Percentiles rank a stretch among this genome's conserved stretches.
Conservation (phyloP, 2,888 invertebrate species). For the Calephelis perditalis region DNA sequence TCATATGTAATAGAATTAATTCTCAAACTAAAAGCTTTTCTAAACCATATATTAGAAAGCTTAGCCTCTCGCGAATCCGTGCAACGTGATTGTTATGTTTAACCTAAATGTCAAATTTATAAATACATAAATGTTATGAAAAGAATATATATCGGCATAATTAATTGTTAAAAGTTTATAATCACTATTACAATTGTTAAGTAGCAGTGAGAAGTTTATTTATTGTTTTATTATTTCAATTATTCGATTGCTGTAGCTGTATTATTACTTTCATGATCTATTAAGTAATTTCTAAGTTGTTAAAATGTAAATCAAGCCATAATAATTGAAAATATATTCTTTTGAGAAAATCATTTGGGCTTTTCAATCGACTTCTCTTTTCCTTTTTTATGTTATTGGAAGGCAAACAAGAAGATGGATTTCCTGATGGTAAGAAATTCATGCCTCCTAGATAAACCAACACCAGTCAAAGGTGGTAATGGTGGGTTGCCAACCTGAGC, state of each 20-base stretch:
- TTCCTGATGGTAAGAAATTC: no score
- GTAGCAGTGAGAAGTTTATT: constrained; percentile 73
- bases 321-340: constrained; percentile 78
- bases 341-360: constrained; percentile 60
- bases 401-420: no score
- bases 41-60: constrained; percentile 1
- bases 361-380: constrained; percentile 22
- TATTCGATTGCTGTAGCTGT: constrained; percentile 67
- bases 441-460: no score
- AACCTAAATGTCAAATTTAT: constrained; percentile 42
- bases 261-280: constrained; percentile 71
- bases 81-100: constrained; percentile 5
- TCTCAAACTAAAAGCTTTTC: background rate
- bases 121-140: constrained; percentile 47
- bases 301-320: constrained; percentile 78
- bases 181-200: constrained; percentile 67
- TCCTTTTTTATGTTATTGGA: no score
- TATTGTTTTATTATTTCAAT: constrained; percentile 66
- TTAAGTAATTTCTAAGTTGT: constrained; percentile 76
- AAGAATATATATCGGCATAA: constrained; percentile 62
- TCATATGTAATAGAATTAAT: no score
- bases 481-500: no score
- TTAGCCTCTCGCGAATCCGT: constrained; percentile 1
- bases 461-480: no score
- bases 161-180: constrained; percentile 73